These are phyloP conservation scores for Bolinopsis microptera DNA, from an alignment of 37 sponge, comb jelly and placozoan genomes.

Conservation along the genomic window DNA sequence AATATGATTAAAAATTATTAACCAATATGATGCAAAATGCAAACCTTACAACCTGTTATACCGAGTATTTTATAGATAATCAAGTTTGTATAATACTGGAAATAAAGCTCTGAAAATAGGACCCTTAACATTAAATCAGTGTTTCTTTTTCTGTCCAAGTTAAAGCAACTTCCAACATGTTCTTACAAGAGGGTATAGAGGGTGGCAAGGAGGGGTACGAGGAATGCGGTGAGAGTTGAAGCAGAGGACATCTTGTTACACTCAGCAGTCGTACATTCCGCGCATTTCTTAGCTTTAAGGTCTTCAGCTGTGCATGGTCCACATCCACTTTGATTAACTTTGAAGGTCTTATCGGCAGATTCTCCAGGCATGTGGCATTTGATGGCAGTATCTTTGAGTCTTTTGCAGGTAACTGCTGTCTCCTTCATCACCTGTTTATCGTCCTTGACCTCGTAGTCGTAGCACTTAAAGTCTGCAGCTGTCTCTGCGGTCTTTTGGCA, in stretches of 20 bases:
- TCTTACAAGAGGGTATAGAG: background rate
- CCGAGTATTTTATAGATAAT: no score
- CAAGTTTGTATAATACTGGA: no score
- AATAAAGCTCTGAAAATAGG: no score
- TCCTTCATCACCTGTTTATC: background rate
- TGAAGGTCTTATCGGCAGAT: background rate
- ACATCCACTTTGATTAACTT: background rate
- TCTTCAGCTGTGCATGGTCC: background rate
- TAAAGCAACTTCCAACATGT: no score
- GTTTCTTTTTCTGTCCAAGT: no score
- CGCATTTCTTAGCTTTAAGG: background rate
- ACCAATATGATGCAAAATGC: no score
- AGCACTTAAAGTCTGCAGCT: background rate
- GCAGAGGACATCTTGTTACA: background rate
- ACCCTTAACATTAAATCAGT: no score
- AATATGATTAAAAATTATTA: no score
- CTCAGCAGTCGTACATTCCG: background rate
- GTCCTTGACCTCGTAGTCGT: background rate
- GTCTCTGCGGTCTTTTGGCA: background rate
- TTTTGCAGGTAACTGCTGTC: background rate
- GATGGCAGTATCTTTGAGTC: background rate
- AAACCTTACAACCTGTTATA: no score
- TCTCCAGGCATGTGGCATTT: background rate
- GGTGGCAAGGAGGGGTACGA: background rate
- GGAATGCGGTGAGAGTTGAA: background rate